Evolutionary conservation across 35 echinoderm and acorn worm genomes (phyloP), one percentile per base, ranked within the genome.

Genomic region (Strongylocentrotus purpuratus): DNA sequence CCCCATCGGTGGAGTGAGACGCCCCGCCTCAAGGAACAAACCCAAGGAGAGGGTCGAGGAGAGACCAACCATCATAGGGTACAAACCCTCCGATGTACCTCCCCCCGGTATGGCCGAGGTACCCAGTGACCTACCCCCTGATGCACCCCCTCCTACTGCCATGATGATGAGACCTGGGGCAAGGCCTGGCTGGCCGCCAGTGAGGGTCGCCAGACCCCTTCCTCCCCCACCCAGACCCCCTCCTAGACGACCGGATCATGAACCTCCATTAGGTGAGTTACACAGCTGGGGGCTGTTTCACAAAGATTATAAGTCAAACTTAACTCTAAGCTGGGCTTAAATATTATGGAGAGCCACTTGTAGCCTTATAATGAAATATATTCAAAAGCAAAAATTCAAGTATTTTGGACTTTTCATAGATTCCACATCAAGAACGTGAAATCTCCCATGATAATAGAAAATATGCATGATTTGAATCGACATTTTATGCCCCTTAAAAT

Each of bases 121-220:
- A 46, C 87, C 87, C 33, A 78, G 65, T 78, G 65, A 78, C 65
- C 20, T 78, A 78, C 87, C 87, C 12, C 87, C 87, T 46, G 87
- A 31, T 93, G 45, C 46, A 50, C 32, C 91, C 5, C 32, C 33
- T 18, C 46, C 91, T 31, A 46, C 33, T 93, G 31, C 91, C 32
- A 32, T 58, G 91, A 46, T 78, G 48, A 93, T 58, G 91, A 93
- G 87, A 46, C 87, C 87, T 45, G 87, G 87, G 33, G 87, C 87
- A 89, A 46, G 32, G 87, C 87, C 87, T 78, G 65, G 65, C 28
- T 22, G n/a, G 20, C 65, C 65, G 20, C 65, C 65, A 5, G 7
- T 78, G 65, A 78, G 25, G 28, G 65, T 3, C 70, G 0, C 87
- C 11, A 89, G 1, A 31, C 87, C 87, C 12, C 87, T 33, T n/a